These are phyloP conservation scores for Heloderma charlesbogerti DNA, from an alignment of 2,113 vertebrate genomes.

Conservation along the genomic window DNA sequence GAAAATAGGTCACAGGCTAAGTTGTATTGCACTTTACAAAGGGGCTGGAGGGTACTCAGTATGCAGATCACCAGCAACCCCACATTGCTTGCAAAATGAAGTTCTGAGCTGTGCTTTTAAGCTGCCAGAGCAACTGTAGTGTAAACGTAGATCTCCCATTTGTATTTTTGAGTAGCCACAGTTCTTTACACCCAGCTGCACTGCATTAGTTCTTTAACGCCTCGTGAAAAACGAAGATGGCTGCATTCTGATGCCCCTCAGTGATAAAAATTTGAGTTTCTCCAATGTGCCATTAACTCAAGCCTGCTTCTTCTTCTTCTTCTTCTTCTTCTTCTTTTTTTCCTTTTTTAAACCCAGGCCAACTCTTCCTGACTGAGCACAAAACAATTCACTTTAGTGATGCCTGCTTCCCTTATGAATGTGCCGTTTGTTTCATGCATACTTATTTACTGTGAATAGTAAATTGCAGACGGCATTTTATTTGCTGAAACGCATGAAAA, in stretches of 20 bases:
- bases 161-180: neutral
- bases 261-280: conserved; percentile 2
- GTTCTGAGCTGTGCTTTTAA: neutral
- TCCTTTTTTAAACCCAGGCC: neutral
- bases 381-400: conserved; percentile 9
- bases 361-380: conserved; percentile 6
- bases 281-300: neutral
- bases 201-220: conserved; percentile 5
- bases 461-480: conserved; percentile 16
- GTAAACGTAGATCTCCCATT: neutral
- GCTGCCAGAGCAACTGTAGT: neutral
- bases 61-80: neutral
- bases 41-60: neutral
- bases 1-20: neutral
- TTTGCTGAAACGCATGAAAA: conserved; percentile 24
- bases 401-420: neutral
- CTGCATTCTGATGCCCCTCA: neutral
- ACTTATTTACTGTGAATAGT: conserved; percentile 29
- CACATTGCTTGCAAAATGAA: neutral
- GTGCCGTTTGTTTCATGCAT: neutral
- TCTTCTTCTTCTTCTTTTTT: neutral
- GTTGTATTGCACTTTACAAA: neutral
- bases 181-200: neutral
- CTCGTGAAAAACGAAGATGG: neutral
- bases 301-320: neutral